Percentiles rank a stretch among this genome's conserved stretches.
These are phyloP conservation scores for Phragmatobia fuliginosa DNA, from an alignment of 2,888 invertebrate species.

Conservation along the genomic window DNA sequence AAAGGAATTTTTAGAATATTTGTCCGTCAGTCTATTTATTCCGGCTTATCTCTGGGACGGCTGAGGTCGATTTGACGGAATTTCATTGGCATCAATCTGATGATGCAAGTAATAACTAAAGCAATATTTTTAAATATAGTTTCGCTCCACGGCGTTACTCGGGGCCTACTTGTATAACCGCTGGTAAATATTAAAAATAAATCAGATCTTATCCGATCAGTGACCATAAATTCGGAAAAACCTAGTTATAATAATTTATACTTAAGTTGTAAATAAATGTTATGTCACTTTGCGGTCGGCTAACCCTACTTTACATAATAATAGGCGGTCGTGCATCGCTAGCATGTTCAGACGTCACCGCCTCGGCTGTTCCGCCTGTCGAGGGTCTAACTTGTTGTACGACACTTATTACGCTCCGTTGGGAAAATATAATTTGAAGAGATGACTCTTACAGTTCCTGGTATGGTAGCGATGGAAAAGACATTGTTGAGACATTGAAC, in stretches of 20 bases:
- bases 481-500: not conserved
- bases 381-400: not conserved
- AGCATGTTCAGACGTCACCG: conserved; percentile 3
- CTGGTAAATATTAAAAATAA: too few species aligned
- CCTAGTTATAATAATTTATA: not conserved
- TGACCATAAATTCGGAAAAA: not conserved
- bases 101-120: too few species aligned
- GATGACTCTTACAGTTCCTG: not conserved
- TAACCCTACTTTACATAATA: conserved; percentile 17
- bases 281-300: conserved; percentile 1
- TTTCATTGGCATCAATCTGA: too few species aligned
- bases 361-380: conserved; percentile 3
- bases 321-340: not conserved
- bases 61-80: too few species aligned
- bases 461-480: not conserved
- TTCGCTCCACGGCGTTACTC: too few species aligned
- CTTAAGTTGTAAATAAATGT: not conserved
- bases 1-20: too few species aligned
- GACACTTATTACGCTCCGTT: not conserved
- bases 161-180: too few species aligned
- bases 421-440: conserved; percentile 1
- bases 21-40: too few species aligned
- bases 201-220: too few species aligned
- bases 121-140: too few species aligned
- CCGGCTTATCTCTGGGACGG: too few species aligned